Conservation (phyloP, 2,113 vertebrate genomes). For the Pionites leucogaster region DNA sequence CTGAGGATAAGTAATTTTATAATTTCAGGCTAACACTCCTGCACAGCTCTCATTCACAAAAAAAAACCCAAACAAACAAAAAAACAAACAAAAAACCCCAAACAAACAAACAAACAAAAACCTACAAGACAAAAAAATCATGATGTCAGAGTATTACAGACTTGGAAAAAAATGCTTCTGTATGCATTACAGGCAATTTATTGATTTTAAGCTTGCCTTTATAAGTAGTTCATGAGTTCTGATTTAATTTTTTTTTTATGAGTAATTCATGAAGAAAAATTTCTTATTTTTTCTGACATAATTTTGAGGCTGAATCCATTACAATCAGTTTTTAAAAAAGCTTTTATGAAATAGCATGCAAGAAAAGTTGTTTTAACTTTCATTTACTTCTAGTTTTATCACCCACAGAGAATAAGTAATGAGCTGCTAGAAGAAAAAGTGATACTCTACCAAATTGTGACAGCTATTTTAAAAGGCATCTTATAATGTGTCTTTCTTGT, state of each 20-base stretch:
- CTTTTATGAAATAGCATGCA: not conserved
- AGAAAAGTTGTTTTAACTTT: not conserved
- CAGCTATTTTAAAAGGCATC: not conserved
- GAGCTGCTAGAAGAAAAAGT: not conserved
- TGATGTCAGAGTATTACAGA: not conserved
- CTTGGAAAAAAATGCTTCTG: not conserved
- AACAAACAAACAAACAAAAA: too few species aligned
- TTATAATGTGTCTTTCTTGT: not conserved
- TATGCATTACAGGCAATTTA: not conserved
- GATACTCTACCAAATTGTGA: not conserved
- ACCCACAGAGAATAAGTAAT: not conserved
- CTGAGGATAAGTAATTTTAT: not conserved
- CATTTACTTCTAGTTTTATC: not conserved
- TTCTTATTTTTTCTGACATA: not conserved
- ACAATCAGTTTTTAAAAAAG: not conserved
- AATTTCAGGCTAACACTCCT: not conserved
- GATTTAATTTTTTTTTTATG: not conserved
- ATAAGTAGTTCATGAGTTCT: constrained; percentile 23
- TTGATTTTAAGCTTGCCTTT: not conserved
- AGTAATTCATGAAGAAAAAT: not conserved
- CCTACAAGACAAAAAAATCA: not conserved
- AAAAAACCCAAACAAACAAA: too few species aligned
- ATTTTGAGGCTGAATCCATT: not conserved
- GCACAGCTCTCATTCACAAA: not conserved
- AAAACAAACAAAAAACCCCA: too few species aligned